phyloP scores from a whole-genome alignment of 2,113 vertebrate genomes.

The Pseudorectes ferrugineus region DNA sequence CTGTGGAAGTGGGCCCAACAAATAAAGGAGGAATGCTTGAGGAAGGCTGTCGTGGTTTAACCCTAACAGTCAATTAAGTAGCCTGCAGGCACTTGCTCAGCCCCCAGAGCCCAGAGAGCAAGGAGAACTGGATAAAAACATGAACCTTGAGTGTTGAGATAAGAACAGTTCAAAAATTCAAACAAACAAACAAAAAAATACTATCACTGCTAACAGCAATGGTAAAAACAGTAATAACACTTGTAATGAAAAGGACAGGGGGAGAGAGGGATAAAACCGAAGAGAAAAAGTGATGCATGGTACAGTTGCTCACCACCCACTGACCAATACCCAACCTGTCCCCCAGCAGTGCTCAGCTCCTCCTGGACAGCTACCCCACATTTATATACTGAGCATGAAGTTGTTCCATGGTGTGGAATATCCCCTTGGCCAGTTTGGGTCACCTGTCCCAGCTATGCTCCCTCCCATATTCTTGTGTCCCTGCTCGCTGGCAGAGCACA shows the following conservation, averaged over 20 bases:
- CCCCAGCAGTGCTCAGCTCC: not conserved
- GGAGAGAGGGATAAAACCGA: not conserved
- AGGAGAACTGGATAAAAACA: not conserved
- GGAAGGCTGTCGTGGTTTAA: not conserved
- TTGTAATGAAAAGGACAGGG: not conserved
- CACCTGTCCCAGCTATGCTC: not conserved
- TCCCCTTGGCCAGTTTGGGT: not conserved
- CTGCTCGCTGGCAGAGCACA: accelerated
- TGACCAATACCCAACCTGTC: not conserved
- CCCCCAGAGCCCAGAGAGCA: accelerated
- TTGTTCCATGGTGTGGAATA: not conserved
- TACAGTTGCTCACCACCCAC: not conserved
- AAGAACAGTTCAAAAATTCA: not conserved
- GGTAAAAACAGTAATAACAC: not conserved
- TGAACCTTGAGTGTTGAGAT: not conserved
- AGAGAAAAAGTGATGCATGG: not conserved
- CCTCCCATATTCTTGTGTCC: not conserved
- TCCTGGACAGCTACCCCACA: accelerated
- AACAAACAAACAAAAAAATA: not conserved
- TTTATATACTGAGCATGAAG: not conserved
- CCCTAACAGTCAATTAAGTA: not conserved
- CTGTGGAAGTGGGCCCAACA: not conserved
- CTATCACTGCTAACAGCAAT: too few relatives aligned
- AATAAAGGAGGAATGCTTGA: not conserved
- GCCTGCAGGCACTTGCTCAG: not conserved